Percentiles rank a stretch among this genome's conserved stretches.
Evolutionary conservation across 1,140 invertebrate species (phyloP).

Genomic region (Ceratoteleas bidentatus): DNA sequence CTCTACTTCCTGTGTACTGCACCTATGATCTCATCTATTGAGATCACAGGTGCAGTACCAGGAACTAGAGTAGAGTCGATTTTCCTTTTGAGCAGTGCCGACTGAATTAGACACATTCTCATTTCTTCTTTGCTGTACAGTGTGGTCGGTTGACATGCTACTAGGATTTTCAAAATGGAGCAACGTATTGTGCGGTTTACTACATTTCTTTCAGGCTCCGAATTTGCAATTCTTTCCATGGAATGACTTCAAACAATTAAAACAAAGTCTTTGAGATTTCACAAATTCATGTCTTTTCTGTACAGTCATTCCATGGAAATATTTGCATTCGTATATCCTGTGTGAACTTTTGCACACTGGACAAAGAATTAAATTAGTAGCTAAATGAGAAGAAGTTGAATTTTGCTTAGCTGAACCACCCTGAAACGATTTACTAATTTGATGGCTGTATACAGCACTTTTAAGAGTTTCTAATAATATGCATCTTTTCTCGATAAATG

Average conservation of each 20-base stretch:
- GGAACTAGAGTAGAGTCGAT: too few species aligned
- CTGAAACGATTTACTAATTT: neutral
- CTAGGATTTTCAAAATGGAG: neutral
- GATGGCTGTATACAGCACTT: too few species aligned
- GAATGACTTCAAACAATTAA: slow-evolving; percentile 1
- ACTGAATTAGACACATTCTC: too few species aligned
- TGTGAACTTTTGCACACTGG: slow-evolving; percentile 7
- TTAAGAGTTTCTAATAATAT: neutral
- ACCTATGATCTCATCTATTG: neutral
- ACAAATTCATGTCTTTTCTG: too few species aligned
- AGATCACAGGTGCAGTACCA: neutral
- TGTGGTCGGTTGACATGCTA: too few species aligned
- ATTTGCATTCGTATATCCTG: slow-evolving; percentile 2
- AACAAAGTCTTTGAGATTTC: too few species aligned
- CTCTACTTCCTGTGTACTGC: neutral
- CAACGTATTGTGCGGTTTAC: slow-evolving; percentile 5
- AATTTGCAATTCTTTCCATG: slow-evolving; percentile 9
- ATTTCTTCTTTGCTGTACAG: too few species aligned
- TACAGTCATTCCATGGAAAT: too few species aligned
- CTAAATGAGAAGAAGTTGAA: neutral
- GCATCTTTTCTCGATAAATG: neutral
- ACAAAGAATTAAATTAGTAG: neutral
- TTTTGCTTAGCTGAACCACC: too few species aligned
- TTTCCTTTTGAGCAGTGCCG: too few species aligned
- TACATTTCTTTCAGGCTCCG: slow-evolving; percentile 5